These are phyloP conservation scores for Neostethus bicornis DNA, from an alignment of 2,797 vertebrate species.

Conservation along the genomic window DNA sequence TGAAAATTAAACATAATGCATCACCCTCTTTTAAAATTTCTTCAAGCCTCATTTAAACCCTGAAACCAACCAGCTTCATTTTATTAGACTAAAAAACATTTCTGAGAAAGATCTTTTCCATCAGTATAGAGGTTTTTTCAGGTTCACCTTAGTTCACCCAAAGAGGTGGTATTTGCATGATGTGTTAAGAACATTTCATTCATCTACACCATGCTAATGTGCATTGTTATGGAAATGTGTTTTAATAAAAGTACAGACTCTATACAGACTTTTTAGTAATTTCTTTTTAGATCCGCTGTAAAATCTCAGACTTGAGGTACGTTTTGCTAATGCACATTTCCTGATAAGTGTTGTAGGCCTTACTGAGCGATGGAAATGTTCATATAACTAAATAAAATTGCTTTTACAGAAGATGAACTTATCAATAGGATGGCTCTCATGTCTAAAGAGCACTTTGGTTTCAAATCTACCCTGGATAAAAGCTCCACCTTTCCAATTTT, in stretches of 20 bases:
- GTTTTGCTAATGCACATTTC: neutral
- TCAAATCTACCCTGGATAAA: neutral
- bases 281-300: neutral
- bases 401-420: slow-evolving; percentile 1
- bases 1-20: slow-evolving; percentile 29
- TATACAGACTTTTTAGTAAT: neutral
- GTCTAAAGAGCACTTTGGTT: neutral
- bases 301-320: neutral
- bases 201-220: neutral
- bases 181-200: neutral
- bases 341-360: neutral
- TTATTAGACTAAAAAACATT: neutral
- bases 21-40: slow-evolving; percentile 12
- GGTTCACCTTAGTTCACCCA: neutral
- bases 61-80: neutral
- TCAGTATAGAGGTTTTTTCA: neutral
- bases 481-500: neutral
- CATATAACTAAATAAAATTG: neutral
- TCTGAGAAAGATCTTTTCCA: neutral
- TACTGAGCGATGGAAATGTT: neutral
- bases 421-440: neutral
- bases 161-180: neutral
- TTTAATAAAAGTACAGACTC: neutral
- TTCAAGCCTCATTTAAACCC: neutral
- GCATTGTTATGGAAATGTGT: neutral